These are phyloP conservation scores for Drosophila ogumai DNA, from an alignment of 1,140 invertebrate species.

Conservation along the genomic window DNA sequence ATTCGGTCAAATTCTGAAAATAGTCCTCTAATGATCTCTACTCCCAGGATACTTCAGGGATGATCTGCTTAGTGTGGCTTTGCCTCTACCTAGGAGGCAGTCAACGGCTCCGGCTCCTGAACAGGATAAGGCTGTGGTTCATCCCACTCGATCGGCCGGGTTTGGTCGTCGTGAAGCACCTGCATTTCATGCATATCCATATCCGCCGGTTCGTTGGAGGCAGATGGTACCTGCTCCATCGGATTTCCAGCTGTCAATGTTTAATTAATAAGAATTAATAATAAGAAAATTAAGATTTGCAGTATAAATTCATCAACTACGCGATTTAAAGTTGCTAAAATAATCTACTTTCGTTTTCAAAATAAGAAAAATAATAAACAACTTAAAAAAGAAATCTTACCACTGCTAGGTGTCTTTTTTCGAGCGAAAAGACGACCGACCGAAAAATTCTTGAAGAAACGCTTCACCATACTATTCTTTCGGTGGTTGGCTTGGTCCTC, in stretches of 20 bases:
- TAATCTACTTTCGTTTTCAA: no score
- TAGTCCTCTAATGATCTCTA: neutral
- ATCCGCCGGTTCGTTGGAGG: neutral
- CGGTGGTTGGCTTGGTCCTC: no score
- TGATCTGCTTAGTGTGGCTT: neutral
- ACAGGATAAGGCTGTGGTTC: no score
- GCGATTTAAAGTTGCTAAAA: no score
- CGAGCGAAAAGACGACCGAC: neutral
- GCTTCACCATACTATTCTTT: neutral
- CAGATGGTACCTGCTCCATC: no score
- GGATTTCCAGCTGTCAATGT: neutral
- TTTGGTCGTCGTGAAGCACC: neutral
- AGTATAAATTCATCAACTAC: no score
- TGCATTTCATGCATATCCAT: conserved; percentile 5
- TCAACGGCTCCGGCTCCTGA: neutral
- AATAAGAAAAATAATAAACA: neutral
- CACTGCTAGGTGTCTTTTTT: neutral
- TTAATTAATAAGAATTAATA: neutral
- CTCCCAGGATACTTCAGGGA: neutral
- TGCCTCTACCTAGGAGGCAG: neutral
- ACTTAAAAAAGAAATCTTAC: neutral
- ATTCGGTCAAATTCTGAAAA: neutral
- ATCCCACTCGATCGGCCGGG: neutral
- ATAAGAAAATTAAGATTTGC: no score
- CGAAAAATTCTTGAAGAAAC: neutral